A percentile compares a stretch with the other conserved stretches of the same genome.
Evolutionary conservation across 2,888 invertebrate genomes (phyloP).

Genomic region (Cryptus viduatorius): DNA sequence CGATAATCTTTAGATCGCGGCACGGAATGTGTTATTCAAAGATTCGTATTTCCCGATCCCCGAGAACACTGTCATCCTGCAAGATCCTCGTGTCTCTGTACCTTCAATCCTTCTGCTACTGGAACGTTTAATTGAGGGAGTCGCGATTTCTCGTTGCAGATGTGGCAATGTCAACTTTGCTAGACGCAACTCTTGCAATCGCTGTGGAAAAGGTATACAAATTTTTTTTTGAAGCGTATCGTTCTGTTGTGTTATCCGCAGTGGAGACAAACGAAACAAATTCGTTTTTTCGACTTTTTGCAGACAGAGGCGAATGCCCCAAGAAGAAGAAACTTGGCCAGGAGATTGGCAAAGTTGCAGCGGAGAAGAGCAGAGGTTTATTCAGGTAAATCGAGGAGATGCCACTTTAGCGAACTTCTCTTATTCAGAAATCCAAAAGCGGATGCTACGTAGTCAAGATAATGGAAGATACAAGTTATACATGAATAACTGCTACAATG

Average conservation of each 20-base stretch:
- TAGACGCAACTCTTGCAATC: conserved; percentile 94
- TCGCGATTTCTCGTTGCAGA: conserved; percentile 79
- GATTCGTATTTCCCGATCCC: conserved; percentile 1
- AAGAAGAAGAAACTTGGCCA: conserved; percentile 95
- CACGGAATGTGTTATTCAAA: background rate
- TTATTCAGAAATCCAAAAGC: conserved; percentile 1
- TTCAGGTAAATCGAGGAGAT: conserved; percentile 85
- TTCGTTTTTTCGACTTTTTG: conserved; percentile 51
- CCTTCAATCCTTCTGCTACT: background rate
- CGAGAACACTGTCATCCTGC: background rate
- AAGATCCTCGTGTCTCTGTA: background rate
- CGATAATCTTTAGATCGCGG: background rate
- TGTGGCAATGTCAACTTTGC: conserved; percentile 99
- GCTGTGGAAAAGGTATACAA: conserved; percentile 91
- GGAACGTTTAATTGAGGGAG: conserved; percentile 43
- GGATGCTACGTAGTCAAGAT: background rate
- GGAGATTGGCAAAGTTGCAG: conserved; percentile 99
- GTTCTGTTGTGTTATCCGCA: background rate
- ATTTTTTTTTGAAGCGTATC: background rate
- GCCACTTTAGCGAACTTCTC: background rate
- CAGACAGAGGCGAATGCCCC: conserved; percentile 85
- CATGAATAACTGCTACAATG: too few species aligned
- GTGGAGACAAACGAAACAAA: background rate
- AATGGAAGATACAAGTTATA: background rate
- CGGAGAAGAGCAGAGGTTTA: conserved; percentile 98